Percentiles rank a stretch among this genome's conserved stretches.
phyloP scores from a whole-genome alignment of 2,888 invertebrate genomes.

The Drosophila ochracea region DNA sequence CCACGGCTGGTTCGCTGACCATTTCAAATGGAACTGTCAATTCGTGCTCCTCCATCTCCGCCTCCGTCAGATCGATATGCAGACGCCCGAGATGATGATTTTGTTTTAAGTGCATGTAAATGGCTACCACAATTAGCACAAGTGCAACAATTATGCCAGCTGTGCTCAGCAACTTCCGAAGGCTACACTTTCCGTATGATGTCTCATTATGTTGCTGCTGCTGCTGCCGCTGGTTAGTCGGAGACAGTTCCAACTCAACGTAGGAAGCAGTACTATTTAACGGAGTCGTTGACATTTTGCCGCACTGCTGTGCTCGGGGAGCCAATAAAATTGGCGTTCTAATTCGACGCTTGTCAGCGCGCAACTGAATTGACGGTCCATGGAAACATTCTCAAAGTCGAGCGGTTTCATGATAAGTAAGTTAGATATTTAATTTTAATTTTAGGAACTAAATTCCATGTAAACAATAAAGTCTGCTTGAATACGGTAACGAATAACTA shows the following conservation, averaged over 20 bases:
- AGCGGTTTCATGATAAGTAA: not conserved
- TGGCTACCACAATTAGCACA: constrained; percentile 70
- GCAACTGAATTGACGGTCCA: constrained; percentile 28
- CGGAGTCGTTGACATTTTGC: constrained; percentile 32
- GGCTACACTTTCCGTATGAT: constrained; percentile 25
- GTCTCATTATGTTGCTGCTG: constrained; percentile 1
- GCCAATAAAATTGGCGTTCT: constrained; percentile 24
- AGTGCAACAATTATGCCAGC: constrained; percentile 65
- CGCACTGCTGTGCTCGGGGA: not conserved
- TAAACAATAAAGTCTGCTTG: not conserved
- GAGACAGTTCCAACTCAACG: not conserved
- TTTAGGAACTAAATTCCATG: not conserved
- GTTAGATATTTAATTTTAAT: not conserved
- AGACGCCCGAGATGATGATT: constrained; percentile 74
- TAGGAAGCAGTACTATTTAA: constrained; percentile 10
- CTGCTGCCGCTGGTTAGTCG: not conserved
- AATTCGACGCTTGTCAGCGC: constrained; percentile 36
- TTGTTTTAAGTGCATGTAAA: constrained; percentile 74
- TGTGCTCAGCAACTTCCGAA: constrained; percentile 48
- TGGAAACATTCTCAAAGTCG: not conserved
- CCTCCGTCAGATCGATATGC: constrained; percentile 30
- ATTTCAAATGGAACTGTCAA: constrained; percentile 7
- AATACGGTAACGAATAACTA: not conserved
- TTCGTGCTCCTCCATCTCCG: not conserved
- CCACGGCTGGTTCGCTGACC: constrained; percentile 31